Conservation (phyloP, 2,113 vertebrate species). For the Axis porcinus region DNA sequence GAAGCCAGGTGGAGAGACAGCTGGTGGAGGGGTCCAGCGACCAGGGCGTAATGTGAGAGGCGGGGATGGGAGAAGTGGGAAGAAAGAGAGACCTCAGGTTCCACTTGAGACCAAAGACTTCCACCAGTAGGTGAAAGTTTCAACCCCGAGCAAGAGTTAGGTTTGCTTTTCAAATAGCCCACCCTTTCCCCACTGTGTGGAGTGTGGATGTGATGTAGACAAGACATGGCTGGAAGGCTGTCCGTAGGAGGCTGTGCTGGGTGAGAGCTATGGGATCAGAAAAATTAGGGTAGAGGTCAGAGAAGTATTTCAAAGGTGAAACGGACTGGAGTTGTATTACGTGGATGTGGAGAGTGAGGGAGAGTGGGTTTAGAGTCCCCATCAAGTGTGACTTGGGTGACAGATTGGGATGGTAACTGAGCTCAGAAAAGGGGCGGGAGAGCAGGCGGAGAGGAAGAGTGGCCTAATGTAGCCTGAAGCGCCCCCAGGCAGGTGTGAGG, state of each 20-base stretch:
- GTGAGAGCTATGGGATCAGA: background rate
- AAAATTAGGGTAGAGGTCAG: background rate
- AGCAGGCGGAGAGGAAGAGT: background rate
- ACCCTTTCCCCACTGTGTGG: background rate
- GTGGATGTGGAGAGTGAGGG: background rate
- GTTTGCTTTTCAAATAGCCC: background rate
- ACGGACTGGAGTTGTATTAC: background rate
- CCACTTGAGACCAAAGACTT: background rate
- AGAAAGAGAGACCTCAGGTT: background rate
- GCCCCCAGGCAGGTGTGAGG: background rate
- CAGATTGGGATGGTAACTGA: background rate
- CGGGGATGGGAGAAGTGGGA: background rate
- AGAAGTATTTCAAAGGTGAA: background rate
- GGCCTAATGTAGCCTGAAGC: background rate
- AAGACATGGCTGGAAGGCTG: background rate
- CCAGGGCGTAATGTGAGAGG: fast-evolving
- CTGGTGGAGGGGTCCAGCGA: background rate
- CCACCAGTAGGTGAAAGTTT: background rate
- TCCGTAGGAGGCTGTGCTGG: background rate
- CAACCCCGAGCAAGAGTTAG: background rate
- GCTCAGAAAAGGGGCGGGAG: background rate
- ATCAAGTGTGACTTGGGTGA: background rate
- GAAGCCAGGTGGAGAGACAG: background rate
- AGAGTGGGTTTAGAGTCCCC: background rate
- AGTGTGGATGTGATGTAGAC: background rate